Percentiles rank a stretch among this genome's conserved stretches.
Evolutionary conservation across 2,113 vertebrate species (phyloP).

Genomic region (Lepidothrix coronata): DNA sequence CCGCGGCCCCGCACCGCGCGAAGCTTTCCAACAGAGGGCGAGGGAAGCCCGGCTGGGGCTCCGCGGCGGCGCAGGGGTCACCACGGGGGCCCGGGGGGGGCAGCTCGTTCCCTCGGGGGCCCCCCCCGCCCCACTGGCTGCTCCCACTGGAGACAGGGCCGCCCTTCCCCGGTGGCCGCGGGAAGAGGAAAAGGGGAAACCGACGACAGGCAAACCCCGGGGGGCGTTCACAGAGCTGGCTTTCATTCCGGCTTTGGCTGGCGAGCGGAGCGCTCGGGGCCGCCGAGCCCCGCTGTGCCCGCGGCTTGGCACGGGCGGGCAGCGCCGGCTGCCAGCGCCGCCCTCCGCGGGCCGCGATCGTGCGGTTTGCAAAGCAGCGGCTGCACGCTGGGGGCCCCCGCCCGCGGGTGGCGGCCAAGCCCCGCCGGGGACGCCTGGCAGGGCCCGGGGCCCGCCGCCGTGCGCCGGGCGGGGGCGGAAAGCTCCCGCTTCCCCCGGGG

Average conservation of each 20-base stretch:
- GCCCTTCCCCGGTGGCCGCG: background rate
- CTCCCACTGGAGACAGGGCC: background rate
- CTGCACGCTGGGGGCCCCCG: background rate
- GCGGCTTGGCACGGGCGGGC: slow-evolving; percentile 25
- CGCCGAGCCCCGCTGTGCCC: background rate
- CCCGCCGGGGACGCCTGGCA: background rate
- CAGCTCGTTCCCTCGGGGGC: too few species aligned
- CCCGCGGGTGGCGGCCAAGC: background rate
- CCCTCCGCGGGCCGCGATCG: background rate
- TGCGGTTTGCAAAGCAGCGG: background rate
- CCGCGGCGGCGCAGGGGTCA: background rate
- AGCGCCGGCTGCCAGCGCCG: slow-evolving; percentile 5
- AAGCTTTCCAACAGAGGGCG: slow-evolving; percentile 3
- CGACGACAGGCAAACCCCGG: background rate
- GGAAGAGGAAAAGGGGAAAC: background rate
- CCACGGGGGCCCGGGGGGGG: too few species aligned
- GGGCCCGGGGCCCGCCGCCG: background rate
- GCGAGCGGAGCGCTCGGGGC: background rate
- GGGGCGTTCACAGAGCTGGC: background rate
- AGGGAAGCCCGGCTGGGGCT: background rate
- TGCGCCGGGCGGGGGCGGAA: background rate
- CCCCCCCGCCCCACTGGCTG: too few species aligned
- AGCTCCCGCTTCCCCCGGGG: background rate
- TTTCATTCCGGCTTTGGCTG: background rate
- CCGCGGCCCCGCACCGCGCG: background rate